Conservation (phyloP, 2,113 vertebrate genomes). For the Steatornis caripensis region DNA sequence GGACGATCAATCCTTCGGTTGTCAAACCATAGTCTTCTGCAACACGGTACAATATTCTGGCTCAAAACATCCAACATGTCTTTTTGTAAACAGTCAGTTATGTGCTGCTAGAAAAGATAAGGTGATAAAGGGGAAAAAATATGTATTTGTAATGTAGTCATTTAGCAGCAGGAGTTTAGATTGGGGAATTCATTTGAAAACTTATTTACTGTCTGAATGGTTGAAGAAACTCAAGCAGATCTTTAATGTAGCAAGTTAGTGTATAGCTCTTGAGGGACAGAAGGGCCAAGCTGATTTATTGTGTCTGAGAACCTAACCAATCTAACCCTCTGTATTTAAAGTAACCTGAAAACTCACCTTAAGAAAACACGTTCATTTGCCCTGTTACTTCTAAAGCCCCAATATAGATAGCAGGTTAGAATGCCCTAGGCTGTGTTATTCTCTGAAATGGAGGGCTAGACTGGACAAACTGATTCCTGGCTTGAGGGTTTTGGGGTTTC, state of each 20-base stretch:
- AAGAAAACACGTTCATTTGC: not conserved
- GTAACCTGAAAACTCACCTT: not conserved
- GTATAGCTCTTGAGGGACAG: not conserved
- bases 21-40: not conserved
- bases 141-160: not conserved
- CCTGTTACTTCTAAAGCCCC: not conserved
- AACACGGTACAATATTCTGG: not conserved
- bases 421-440: not conserved
- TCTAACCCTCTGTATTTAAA: not conserved
- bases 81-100: not conserved
- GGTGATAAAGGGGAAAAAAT: not conserved
- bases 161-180: not conserved
- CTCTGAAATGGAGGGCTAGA: not conserved
- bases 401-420: not conserved
- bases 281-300: not conserved
- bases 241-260: not conserved
- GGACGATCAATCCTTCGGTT: not conserved
- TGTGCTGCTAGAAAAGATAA: not conserved
- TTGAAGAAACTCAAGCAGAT: not conserved
- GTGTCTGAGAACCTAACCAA: not conserved
- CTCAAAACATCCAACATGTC: not conserved
- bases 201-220: not conserved
- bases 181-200: not conserved
- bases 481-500: not conserved
- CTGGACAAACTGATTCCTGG: not conserved